Conservation (phyloP, 2,888 invertebrate species). For the Drosophila antonietae region DNA sequence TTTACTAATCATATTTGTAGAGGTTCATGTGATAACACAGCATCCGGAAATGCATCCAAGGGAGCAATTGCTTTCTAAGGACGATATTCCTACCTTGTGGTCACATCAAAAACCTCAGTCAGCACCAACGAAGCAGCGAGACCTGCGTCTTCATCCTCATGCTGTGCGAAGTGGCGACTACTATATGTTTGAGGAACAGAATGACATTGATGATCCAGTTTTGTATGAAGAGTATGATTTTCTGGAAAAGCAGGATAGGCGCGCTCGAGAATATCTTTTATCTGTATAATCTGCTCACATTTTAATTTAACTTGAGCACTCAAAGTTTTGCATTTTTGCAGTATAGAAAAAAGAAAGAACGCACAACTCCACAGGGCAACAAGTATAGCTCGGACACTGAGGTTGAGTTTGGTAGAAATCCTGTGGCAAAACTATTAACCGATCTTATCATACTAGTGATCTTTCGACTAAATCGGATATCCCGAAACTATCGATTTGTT, state of each 20-base stretch:
- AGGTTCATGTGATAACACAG: not conserved
- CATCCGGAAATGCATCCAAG: not conserved
- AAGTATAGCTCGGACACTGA: conserved; percentile 50
- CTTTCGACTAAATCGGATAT: conserved; percentile 89
- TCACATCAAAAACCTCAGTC: not conserved
- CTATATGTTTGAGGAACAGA: conserved; percentile 98
- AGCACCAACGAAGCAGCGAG: conserved; percentile 36
- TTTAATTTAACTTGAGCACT: not conserved
- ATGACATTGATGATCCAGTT: conserved; percentile 89
- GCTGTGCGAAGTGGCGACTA: conserved; percentile 99
- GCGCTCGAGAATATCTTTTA: conserved; percentile 36
- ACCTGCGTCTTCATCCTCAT: conserved; percentile 89
- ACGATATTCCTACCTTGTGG: too few species aligned
- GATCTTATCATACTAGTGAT: conserved; percentile 59
- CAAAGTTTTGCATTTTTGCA: conserved; percentile 22
- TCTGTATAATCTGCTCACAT: conserved; percentile 27
- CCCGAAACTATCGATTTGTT: conserved; percentile 96
- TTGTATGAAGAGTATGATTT: conserved; percentile 86
- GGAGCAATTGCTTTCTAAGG: not conserved
- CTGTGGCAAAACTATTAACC: conserved; percentile 47
- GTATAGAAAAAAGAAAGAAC: conserved; percentile 23
- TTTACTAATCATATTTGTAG: conserved; percentile 11
- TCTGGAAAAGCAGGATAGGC: conserved; percentile 67
- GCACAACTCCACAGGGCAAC: not conserved
- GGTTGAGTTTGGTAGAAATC: conserved; percentile 55